Conservation (phyloP, 2,888 invertebrate species). For the Tupiocoris notatus region DNA sequence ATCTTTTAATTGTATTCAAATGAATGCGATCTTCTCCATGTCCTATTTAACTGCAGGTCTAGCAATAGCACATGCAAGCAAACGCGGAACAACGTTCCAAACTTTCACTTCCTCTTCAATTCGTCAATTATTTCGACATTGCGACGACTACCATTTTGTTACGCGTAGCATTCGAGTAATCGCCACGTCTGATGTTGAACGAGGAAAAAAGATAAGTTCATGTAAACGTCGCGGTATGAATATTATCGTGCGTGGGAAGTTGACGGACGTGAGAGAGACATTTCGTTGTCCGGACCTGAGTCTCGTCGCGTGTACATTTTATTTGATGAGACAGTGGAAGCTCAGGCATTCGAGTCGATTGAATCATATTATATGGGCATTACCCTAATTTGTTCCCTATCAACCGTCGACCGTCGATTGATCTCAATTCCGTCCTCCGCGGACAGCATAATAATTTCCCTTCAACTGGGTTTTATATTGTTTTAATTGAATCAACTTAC, state of each 20-base stretch:
- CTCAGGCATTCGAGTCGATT: neutral
- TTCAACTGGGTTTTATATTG: neutral
- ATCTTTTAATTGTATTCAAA: too few species aligned
- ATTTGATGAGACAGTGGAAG: constrained; percentile 9
- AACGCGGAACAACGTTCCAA: too few species aligned
- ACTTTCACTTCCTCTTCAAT: too few species aligned
- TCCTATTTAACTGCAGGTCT: too few species aligned
- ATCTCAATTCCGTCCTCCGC: constrained; percentile 30
- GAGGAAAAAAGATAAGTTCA: neutral
- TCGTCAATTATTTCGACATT: too few species aligned
- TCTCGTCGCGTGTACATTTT: constrained; percentile 13
- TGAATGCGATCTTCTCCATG: too few species aligned
- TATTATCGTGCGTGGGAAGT: neutral
- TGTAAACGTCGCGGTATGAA: neutral
- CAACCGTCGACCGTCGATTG: constrained; percentile 8
- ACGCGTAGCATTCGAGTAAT: too few species aligned
- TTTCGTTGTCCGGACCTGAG: neutral
- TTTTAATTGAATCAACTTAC: constrained; percentile 28
- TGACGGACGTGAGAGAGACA: neutral
- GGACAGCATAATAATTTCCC: constrained; percentile 19
- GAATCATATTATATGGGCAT: constrained; percentile 24
- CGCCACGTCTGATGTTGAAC: too few species aligned
- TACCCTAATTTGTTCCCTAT: constrained; percentile 37
- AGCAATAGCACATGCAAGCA: too few species aligned
- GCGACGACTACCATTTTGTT: too few species aligned